These are phyloP conservation scores for Spea bombifrons DNA, from an alignment of 2,113 vertebrate species.

Conservation along the genomic window DNA sequence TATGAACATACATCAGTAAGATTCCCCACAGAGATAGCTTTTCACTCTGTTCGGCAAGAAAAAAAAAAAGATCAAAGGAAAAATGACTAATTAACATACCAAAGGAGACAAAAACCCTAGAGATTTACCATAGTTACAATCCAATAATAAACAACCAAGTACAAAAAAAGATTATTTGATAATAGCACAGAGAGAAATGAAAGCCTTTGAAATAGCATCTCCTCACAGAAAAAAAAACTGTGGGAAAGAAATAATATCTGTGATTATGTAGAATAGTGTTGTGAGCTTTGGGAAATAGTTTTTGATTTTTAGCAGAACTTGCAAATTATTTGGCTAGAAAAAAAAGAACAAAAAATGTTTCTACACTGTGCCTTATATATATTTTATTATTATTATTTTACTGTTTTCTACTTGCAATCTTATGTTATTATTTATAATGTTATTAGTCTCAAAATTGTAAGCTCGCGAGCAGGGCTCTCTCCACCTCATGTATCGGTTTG, in stretches of 20 bases:
- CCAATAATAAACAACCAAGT: constrained; percentile 78
- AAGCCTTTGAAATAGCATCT: constrained; percentile 78
- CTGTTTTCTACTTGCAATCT: too few species aligned
- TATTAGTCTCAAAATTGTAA: background rate
- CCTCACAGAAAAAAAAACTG: constrained; percentile 69
- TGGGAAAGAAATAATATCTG: constrained; percentile 70
- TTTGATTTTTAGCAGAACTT: constrained; percentile 58
- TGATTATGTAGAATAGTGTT: constrained; percentile 73
- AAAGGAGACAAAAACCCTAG: constrained; percentile 78
- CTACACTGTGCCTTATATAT: background rate
- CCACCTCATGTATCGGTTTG: too few species aligned
- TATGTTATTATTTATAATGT: background rate
- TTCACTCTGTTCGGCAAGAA: constrained; percentile 72
- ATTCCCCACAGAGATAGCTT: constrained; percentile 81
- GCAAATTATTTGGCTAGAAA: constrained; percentile 57
- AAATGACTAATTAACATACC: constrained; percentile 79
- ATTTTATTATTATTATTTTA: background rate
- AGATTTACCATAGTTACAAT: constrained; percentile 79
- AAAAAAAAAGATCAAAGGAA: constrained; percentile 75
- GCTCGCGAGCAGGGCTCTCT: too few species aligned
- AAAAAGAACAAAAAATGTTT: constrained; percentile 10
- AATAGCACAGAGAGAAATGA: constrained; percentile 73
- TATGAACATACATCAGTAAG: constrained; percentile 70
- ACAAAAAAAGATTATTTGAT: constrained; percentile 81
- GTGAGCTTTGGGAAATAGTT: constrained; percentile 55